Base-by-base conservation (phyloP, 2,888 invertebrate species). In the Trichopoda pennipes region DNA sequence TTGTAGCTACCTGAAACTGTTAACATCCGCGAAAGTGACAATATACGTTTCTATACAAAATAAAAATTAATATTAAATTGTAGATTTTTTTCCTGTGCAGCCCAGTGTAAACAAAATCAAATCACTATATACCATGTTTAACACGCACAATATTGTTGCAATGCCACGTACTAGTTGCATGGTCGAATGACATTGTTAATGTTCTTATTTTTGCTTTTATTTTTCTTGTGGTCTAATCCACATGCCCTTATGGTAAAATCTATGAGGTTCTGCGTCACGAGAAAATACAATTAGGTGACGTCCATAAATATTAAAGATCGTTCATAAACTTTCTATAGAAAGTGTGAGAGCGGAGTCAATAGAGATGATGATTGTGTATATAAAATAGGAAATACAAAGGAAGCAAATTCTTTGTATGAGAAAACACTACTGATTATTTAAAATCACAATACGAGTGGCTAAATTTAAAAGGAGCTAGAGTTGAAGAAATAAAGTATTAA, bases 191-290 rank as follows among this genome's bases (percentile, higher is more conserved):
- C 68, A 68, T 81, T 85, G 76, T 64, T 61, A 61, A 80, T 83
- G 80, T 85, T 86, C 87, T 87, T 87, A 84, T 84, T 84, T 86
- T 44, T 61, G 8, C 60, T 85, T 81, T 85, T 84, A 61, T 56
- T 69, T 63, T 47, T 38, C n/a, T n/a, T n/a, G 44, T 63, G 23
- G 44, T 38, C 42, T 23, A 72, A 55, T 56, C 47, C 23, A 51
- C 66, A 61, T 84, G 84, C 85, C 86, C 86, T 86, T 84, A 87
- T 83, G 84, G 70, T 75, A 80, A 80, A 85, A 86, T 86, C 85
- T 78, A 86, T 84, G 58, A 63, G 61, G 68, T 61, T 49, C 49
- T 86, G 87, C 86, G 85, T 87, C 87, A 88, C 85, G 85, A 85
- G 21, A 80, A 63, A 73, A 86, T 85, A 86, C 86, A 87, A 86